These are phyloP conservation scores for Psilopsiagon aymara DNA, from an alignment of 2,113 vertebrate genomes.

Conservation along the genomic window DNA sequence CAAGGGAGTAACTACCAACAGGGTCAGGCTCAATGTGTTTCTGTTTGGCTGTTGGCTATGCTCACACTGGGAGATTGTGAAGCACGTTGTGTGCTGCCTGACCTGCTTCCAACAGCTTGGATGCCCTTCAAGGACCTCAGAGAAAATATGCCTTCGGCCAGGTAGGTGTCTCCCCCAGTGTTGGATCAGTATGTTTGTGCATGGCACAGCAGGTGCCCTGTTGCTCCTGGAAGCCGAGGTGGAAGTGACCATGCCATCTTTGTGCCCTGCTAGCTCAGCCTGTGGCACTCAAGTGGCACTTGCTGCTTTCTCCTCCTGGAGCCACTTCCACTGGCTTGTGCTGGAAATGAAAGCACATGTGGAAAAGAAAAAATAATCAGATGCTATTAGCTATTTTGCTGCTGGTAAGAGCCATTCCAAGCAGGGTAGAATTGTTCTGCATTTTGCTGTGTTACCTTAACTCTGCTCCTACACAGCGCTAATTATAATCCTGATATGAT, in stretches of 20 bases:
- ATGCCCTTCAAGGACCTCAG: not conserved
- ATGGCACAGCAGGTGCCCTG: not conserved
- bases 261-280: rapidly evolving
- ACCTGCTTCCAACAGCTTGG: not conserved
- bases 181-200: rapidly evolving
- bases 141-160: not conserved
- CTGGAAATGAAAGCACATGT: not conserved
- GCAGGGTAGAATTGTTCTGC: conserved; percentile 3
- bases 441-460: conserved; percentile 68
- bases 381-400: not conserved
- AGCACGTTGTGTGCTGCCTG: not conserved
- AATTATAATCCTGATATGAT: conserved; percentile 71
- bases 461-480: conserved; percentile 61
- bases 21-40: not conserved
- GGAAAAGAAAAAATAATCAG: not conserved
- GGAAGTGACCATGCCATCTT: not conserved
- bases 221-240: not conserved
- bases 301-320: not conserved
- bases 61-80: not conserved
- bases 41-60: not conserved
- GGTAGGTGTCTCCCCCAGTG: not conserved
- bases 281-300: not conserved
- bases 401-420: not conserved
- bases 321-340: not conserved
- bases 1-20: not conserved